Base-by-base conservation (phyloP, 2,888 invertebrate species). In the Morinoia aosen region DNA sequence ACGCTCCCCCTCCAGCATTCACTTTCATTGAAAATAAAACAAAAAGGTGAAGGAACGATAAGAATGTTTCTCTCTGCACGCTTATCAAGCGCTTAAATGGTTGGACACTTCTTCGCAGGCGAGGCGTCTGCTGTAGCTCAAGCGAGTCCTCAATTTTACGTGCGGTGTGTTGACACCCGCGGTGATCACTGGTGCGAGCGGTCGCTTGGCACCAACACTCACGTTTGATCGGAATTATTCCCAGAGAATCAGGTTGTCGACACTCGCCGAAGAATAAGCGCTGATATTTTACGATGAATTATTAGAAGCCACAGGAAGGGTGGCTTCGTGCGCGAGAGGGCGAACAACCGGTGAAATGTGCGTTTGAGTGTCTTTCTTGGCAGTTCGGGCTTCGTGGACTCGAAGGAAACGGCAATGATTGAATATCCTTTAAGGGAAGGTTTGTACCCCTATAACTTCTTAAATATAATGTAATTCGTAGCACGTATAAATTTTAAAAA, bases 61-160 rank as follows among this genome's bases (percentile, higher is more conserved):
- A 93, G 93, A 93, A 93, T 93, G 57, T 48, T 57, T 16, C 25
- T 56, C 57, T 48, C 93, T 19, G 90, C 90, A 40, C 90, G 40
- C 93, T 93, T 93, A 93, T 93, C 93, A 33, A 93, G 25, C 93
- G n/a, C 93, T 93, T 93, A 57, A 57, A 56, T 48, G 57, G 33
- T 93, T 93, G 57, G 93, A 57, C n/a, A 57, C 25, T 93, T 93
- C 58, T 93, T 93, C 93, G 11, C 93, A 14, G 48, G 57, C 48
- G 90, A 90, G 48, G 12, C 48, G 90, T 90, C 90, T 48, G 48
- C 40, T 48, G 90, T 90, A 90, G 40, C 90, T 90, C 90, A 90
- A 76, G 76, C 76, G 76, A 19, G 76, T 8, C 76, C 25, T 10
- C 76, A 76, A 33, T 76, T 76, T 76, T 76, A 76, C 8, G 76